phyloP scores from a whole-genome alignment of 2,888 invertebrate genomes.

The Cerceris rybyensis region DNA sequence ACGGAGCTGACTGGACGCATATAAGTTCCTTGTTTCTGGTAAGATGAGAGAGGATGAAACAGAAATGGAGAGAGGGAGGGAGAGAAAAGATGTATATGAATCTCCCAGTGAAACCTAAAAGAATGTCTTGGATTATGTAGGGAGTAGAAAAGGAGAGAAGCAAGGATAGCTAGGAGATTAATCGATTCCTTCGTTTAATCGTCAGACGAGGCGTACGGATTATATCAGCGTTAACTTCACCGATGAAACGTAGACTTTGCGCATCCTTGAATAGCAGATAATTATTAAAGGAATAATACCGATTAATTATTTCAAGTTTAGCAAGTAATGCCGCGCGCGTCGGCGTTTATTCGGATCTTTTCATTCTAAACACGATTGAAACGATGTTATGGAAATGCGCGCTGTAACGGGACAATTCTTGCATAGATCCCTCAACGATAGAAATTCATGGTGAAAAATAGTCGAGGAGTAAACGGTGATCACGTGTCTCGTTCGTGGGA shows the following conservation, averaged over 20 bases:
- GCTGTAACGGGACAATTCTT: neutral
- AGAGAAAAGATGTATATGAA: conserved; percentile 46
- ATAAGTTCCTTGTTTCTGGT: neutral
- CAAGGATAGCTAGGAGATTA: conserved; percentile 57
- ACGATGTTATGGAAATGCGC: neutral
- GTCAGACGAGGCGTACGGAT: conserved; percentile 40
- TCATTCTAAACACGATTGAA: neutral
- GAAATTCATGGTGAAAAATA: neutral
- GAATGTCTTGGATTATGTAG: conserved; percentile 57
- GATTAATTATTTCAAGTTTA: conserved; percentile 33
- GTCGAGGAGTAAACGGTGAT: neutral
- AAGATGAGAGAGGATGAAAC: conserved; percentile 2
- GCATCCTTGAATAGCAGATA: conserved; percentile 21
- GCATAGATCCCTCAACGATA: neutral
- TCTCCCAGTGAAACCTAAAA: conserved; percentile 52
- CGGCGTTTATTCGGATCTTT: neutral
- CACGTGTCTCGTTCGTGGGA: too few species aligned
- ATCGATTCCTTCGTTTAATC: conserved; percentile 54
- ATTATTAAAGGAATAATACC: conserved; percentile 35
- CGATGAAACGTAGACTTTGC: conserved; percentile 28
- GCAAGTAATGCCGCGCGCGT: neutral
- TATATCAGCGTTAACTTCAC: conserved; percentile 31
- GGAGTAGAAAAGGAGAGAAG: conserved; percentile 51
- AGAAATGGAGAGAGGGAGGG: conserved; percentile 9
- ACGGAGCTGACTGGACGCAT: too few species aligned